These are phyloP conservation scores for Lottia scabra DNA, from an alignment of 2,888 invertebrate species.

Conservation along the genomic window DNA sequence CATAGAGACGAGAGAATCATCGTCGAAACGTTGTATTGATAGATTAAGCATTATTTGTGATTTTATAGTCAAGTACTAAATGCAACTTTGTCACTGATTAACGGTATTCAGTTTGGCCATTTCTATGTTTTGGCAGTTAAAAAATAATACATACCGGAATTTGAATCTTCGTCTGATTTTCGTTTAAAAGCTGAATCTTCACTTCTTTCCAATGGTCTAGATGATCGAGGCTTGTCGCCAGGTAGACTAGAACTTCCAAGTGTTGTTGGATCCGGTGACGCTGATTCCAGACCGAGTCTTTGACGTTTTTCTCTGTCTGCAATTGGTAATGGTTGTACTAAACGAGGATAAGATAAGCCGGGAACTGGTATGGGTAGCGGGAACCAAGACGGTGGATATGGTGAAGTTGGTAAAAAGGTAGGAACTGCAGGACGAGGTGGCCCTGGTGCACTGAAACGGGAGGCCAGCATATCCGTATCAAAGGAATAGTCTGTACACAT, in stretches of 20 bases:
- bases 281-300: slow-evolving; percentile 2
- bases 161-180: background rate
- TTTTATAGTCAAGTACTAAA: too few relatives aligned
- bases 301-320: slow-evolving; percentile 18
- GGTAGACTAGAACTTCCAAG: slow-evolving; percentile 29
- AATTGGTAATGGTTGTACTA: slow-evolving; percentile 47
- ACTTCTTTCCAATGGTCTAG: background rate
- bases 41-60: too few relatives aligned
- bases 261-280: slow-evolving; percentile 24
- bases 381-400: slow-evolving; percentile 34
- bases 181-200: background rate
- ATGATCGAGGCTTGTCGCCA: slow-evolving; percentile 17
- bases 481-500: slow-evolving; percentile 21
- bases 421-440: slow-evolving; percentile 5
- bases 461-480: slow-evolving; percentile 1
- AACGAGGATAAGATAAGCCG: slow-evolving; percentile 57
- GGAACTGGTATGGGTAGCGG: slow-evolving; percentile 43
- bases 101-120: too few relatives aligned
- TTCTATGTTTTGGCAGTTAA: too few relatives aligned
- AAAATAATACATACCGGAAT: too few relatives aligned
- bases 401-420: slow-evolving; percentile 2
- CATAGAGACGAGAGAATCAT: too few relatives aligned
- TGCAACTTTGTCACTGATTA: too few relatives aligned
- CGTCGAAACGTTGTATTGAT: too few relatives aligned
- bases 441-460: background rate